Percentiles rank a stretch among this genome's conserved stretches.
Conservation (phyloP, 2,113 vertebrate genomes). For the Peromyscus maniculatus region DNA sequence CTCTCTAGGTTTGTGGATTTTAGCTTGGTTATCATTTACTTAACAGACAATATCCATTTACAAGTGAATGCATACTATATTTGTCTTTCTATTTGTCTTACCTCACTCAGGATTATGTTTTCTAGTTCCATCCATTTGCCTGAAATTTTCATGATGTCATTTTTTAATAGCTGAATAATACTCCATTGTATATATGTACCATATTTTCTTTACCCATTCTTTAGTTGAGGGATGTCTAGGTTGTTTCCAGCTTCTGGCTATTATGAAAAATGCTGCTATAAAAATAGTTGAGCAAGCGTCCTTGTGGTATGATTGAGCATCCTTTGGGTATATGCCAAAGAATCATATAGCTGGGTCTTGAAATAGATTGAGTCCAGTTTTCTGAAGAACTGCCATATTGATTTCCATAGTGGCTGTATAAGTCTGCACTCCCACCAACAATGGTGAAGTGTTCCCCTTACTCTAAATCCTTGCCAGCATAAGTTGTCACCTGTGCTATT, state of each 20-base stretch:
- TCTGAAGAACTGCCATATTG: too few species aligned
- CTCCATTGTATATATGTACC: too few species aligned
- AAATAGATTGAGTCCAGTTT: too few species aligned
- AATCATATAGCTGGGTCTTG: not conserved
- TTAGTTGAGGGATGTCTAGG: not conserved
- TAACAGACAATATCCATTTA: not conserved
- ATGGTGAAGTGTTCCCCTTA: too few species aligned
- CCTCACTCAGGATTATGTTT: too few species aligned
- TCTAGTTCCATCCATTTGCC: too few species aligned
- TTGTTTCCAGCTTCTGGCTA: not conserved
- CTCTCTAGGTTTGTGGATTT: not conserved
- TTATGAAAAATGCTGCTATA: not conserved
- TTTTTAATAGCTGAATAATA: too few species aligned
- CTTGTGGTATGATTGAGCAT: not conserved
- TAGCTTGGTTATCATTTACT: not conserved
- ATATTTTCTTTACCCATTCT: not conserved
- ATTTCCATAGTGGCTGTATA: too few species aligned
- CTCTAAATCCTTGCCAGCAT: too few species aligned
- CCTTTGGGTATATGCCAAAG: not conserved
- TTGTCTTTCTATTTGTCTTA: not conserved
- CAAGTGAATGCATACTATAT: not conserved
- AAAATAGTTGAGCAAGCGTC: not conserved
- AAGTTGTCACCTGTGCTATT: too few species aligned
- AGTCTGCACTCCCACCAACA: too few species aligned
- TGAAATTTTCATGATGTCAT: too few species aligned